Conservation (phyloP, 1,140 invertebrate species). For the Papilio helenus region DNA sequence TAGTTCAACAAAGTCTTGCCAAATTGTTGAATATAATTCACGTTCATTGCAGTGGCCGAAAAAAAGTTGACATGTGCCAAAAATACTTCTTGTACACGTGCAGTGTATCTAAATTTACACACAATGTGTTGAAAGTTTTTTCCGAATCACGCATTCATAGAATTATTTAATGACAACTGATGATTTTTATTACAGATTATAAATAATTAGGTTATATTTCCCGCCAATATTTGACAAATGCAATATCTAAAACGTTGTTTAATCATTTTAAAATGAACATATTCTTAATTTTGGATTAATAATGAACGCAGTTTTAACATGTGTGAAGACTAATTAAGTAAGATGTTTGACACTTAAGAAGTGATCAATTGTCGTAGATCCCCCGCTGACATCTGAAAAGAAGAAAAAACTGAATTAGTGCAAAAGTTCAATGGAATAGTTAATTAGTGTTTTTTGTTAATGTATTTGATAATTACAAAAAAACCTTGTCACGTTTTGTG, state of each 20-base stretch:
- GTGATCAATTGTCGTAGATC: constrained; percentile 28
- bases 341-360: constrained; percentile 1
- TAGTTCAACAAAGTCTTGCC: constrained; percentile 6
- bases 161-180: constrained; percentile 24
- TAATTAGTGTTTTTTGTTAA: neutral
- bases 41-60: too few relatives aligned
- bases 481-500: too few relatives aligned
- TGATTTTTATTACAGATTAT: constrained; percentile 6
- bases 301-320: neutral
- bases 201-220: neutral
- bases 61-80: constrained; percentile 26
- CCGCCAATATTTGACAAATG: neutral
- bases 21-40: constrained; percentile 26
- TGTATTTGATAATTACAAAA: neutral
- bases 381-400: constrained; percentile 36
- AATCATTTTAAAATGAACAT: neutral
- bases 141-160: constrained; percentile 10
- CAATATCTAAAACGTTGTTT: neutral
- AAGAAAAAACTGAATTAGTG: constrained; percentile 20
- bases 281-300: neutral
- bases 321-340: neutral
- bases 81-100: constrained; percentile 32
- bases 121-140: neutral
- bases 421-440: neutral
- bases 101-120: neutral